Percentiles rank a stretch among this genome's conserved stretches.
These are phyloP conservation scores for Neogobius melanostomus DNA, from an alignment of 2,113 vertebrate species.

Conservation along the genomic window DNA sequence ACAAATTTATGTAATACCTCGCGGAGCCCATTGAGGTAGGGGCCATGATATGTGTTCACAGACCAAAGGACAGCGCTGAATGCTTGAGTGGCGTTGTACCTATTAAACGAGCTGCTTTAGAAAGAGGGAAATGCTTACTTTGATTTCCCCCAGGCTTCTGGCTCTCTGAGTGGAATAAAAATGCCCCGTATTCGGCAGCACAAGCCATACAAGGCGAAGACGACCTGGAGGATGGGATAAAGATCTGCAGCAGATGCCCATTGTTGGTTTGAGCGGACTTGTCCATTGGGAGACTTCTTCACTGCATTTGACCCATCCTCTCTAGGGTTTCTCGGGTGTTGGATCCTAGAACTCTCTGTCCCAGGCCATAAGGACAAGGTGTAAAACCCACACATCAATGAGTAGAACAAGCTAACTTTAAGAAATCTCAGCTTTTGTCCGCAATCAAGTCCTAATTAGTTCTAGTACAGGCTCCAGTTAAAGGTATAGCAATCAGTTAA, in stretches of 20 bases:
- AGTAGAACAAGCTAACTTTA: no score
- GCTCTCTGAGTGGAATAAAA: constrained; percentile 69
- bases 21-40: constrained; percentile 41
- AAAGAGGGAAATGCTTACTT: constrained; percentile 66
- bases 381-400: no score
- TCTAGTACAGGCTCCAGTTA: no score
- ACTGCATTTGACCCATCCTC: not conserved
- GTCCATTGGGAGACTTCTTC: not conserved
- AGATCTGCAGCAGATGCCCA: not conserved
- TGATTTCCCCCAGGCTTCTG: constrained; percentile 73
- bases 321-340: no score
- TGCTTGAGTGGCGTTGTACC: constrained; percentile 60
- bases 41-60: constrained; percentile 56
- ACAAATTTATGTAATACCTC: constrained; percentile 24
- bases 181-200: constrained; percentile 45
- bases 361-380: no score
- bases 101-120: constrained; percentile 71
- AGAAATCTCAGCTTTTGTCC: no score
- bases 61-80: constrained; percentile 58
- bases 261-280: not conserved
- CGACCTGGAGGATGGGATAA: constrained; percentile 9
- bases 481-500: no score
- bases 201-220: constrained; percentile 39
- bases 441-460: no score
- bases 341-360: no score